Evolutionary conservation across 2,888 invertebrate genomes (phyloP), one percentile per base, ranked within the genome.

Genomic region (Dioctria rufipes): DNA sequence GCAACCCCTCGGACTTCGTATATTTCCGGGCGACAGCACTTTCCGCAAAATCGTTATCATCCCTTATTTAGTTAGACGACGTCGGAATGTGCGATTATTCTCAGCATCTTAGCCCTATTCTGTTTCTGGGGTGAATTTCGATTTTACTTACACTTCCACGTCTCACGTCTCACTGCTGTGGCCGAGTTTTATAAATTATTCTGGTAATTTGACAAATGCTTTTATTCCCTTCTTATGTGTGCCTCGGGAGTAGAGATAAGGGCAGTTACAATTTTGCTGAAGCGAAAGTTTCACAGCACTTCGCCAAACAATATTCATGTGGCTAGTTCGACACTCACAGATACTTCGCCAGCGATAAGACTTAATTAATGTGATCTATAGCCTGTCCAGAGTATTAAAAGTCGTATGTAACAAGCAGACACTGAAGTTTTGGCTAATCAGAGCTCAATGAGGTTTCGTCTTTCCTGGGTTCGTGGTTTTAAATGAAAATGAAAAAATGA

Each of bases 21-120:
- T 3, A 37, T 61, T 73, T 73, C 63, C 46, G 71, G 73, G 42
- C 71, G 49, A 63, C 61, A 43, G 65, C 54, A 46, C 11, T 73
- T 60, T 69, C 42, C 25, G 39, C 37, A 54, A 75, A 65, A 46
- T 25, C 51, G 75, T 73, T 80, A 75, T 73, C 80, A 73, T 63
- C 80, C 80, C 73, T 80, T 80, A 80, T 80, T 73, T 80, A 73
- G 75, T 65, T 75, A 54, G 73, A 73, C 51, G 77, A 77, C 63
- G 63, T 46, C 63, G 77, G 77, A 63, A 77, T 77, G 77, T 49
- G 63, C 9, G 77, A 77, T 77, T 77, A 46, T 77, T 77, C 42
- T 77, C 63, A 77, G 61, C 61, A 58, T 46, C 40, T 42, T 63
- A 49, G 46, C 9, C 46, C 63, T 51, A 3, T 3, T 13, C 51